Conservation (phyloP, 2,888 invertebrate species). For the Elegia similella region DNA sequence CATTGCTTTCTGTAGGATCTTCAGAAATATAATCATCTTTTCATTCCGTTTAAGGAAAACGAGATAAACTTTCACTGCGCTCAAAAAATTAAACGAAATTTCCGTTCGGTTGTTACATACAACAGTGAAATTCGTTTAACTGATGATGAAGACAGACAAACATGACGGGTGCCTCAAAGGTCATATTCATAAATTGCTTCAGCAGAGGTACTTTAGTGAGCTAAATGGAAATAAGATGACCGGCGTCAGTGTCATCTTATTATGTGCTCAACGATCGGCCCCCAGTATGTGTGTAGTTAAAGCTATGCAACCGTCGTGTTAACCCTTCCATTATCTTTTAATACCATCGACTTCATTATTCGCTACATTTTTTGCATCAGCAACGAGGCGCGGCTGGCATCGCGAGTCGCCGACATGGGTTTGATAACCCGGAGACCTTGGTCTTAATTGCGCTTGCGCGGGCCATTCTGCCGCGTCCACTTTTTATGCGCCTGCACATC, state of each 20-base stretch:
- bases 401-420: conserved; percentile 72
- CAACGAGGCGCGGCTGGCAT: conserved; percentile 65
- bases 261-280: conserved; percentile 40
- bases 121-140: background rate
- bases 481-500: conserved; percentile 80
- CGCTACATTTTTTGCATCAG: conserved; percentile 75
- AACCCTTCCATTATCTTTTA: conserved; percentile 75
- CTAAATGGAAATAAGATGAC: conserved; percentile 27
- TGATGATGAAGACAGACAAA: background rate
- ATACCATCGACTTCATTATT: conserved; percentile 78
- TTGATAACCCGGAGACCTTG: conserved; percentile 82
- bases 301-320: conserved; percentile 64
- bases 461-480: conserved; percentile 76
- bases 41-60: background rate
- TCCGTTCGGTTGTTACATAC: background rate
- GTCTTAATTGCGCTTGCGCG: conserved; percentile 80
- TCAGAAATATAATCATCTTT: background rate
- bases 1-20: conserved; percentile 22
- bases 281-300: conserved; percentile 47
- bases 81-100: background rate
- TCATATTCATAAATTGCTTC: background rate
- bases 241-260: conserved; percentile 29
- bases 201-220: conserved; percentile 17
- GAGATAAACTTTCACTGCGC: background rate
- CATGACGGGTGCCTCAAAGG: background rate